Percentiles rank a stretch among this genome's conserved stretches.
Evolutionary conservation across 1,140 invertebrate genomes (phyloP).

Genomic region (Calycopis cecrops): DNA sequence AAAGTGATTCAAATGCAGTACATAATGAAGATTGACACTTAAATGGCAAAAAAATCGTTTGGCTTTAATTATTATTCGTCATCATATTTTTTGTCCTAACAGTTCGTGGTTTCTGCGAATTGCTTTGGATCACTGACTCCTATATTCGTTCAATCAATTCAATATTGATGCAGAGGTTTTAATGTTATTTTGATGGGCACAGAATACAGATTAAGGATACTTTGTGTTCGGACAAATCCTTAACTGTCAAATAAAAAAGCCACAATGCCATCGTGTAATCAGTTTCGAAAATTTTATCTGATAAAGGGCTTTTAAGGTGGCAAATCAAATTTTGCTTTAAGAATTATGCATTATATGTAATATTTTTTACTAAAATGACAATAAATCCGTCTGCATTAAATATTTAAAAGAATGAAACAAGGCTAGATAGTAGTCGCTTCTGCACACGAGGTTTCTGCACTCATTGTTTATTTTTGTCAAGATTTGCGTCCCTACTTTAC

Average conservation of each 20-base stretch:
- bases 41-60: too few relatives aligned
- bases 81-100: not conserved
- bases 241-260: not conserved
- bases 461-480: too few relatives aligned
- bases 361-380: not conserved
- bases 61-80: too few relatives aligned
- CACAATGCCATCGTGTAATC: not conserved
- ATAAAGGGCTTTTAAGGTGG: not conserved
- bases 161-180: constrained; percentile 12
- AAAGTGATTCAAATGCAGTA: too few relatives aligned
- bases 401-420: too few relatives aligned
- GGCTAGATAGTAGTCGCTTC: too few relatives aligned
- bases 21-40: too few relatives aligned
- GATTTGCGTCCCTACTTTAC: too few relatives aligned
- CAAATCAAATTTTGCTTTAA: too few relatives aligned
- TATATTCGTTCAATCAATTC: constrained; percentile 9
- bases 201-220: not conserved
- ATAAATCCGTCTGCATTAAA: not conserved
- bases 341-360: too few relatives aligned
- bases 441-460: too few relatives aligned
- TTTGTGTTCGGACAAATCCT: not conserved
- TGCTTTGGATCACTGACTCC: not conserved
- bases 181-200: constrained; percentile 11
- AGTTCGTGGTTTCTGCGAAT: constrained; percentile 8
- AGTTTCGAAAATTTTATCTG: not conserved